Conservation (phyloP, 2,888 invertebrate species). For the Theristus sp. region DNA sequence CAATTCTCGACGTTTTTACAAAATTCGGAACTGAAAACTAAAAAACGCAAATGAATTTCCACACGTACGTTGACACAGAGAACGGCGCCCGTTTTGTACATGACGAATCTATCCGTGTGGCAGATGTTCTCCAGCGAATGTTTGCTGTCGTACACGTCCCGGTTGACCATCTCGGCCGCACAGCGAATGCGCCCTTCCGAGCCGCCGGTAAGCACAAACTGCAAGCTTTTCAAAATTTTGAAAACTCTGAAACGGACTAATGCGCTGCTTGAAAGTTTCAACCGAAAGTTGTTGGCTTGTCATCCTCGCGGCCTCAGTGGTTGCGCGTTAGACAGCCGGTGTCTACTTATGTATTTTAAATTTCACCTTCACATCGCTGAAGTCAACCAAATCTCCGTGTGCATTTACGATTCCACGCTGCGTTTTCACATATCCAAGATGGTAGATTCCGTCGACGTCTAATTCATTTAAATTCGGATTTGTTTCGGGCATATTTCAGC, state of each 20-base stretch:
- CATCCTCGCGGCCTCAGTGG: no score
- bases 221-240: no score
- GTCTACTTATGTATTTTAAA: no score
- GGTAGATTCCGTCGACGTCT: no score
- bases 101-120: constrained; percentile 31
- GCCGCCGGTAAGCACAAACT: background rate
- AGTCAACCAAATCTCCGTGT: background rate
- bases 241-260: no score
- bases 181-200: background rate
- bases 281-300: no score
- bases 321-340: no score
- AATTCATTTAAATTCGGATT: no score
- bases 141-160: background rate
- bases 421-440: background rate
- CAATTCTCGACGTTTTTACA: background rate
- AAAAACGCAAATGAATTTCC: background rate
- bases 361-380: background rate
- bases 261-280: no score
- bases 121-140: constrained; percentile 22
- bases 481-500: no score
- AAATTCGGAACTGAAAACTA: background rate
- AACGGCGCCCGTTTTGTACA: constrained; percentile 35
- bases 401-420: background rate
- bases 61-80: constrained; percentile 32
- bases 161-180: background rate